Base-by-base conservation (phyloP, 2,797 vertebrate genomes). In the Otolemur crassicaudatus region DNA sequence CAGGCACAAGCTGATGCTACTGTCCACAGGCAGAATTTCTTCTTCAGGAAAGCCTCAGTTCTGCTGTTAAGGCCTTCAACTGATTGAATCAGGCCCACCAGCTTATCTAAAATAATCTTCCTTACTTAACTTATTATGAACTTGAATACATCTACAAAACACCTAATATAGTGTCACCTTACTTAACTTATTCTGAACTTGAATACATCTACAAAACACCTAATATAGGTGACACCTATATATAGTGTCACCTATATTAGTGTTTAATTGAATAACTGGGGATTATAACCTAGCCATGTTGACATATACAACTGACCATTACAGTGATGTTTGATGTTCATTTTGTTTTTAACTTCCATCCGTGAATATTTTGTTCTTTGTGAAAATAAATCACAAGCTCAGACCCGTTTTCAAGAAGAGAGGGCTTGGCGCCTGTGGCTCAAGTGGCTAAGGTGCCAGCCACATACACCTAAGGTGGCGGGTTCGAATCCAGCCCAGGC, bases 321-420 rank as follows among this genome's bases (percentile, higher is more conserved):
- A 86, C 16, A 70, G 25, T 70, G 27, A 87, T 93, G 58, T 89
- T 43, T 91, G 73, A 69, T 90, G 14, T 92, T 94, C 65, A 81
- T 96, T 91, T 94, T 88, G 49, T 86, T 96, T 96, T 93, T 75
- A 67, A 77, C 34, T 90, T 93, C 65, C 31, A 87, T 80, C 75
- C 81, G 65, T 53, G 49, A 93, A 91, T 46, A 91, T 37, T 87
- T 91, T 49, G n/a, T 95, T 93, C 72, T 70, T 85, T n/a, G 53
- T 87, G 46, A 95, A 95, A 96, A 95, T 92, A 97, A 96, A 82
- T 94, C 94, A 89, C 37, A 93, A 93, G 37, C 60, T n/a, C 77
- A 87, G 60, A 81, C n/a, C 80, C 37, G 53, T 43, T 94, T 93
- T 75, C 63, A 90, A 90, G 67, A 92, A 96, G n/a, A 85, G 46